Percentiles rank a stretch among this genome's conserved stretches.
These are phyloP conservation scores for Andrena bicolor DNA, from an alignment of 2,888 invertebrate genomes.

Conservation along the genomic window DNA sequence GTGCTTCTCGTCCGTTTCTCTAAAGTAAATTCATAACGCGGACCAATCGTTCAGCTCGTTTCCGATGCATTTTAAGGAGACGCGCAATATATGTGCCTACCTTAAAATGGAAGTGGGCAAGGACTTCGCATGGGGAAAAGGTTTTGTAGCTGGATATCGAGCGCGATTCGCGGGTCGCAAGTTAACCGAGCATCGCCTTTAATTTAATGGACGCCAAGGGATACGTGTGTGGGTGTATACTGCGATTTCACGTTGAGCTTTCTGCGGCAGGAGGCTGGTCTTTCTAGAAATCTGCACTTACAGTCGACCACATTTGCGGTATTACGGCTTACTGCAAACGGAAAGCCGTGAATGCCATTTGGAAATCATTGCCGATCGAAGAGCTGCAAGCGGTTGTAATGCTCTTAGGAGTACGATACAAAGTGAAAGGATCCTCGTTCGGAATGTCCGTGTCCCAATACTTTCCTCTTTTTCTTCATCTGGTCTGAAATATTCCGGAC, in stretches of 20 bases:
- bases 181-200: conserved; percentile 53
- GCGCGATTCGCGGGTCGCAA: conserved; percentile 1
- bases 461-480: not conserved
- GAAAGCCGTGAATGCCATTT: conserved; percentile 59
- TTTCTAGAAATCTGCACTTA: conserved; percentile 64
- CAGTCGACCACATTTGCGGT: conserved; percentile 68
- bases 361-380: conserved; percentile 60
- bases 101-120: not conserved
- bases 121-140: not conserved
- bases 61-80: not conserved
- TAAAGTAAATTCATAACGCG: conserved; percentile 23
- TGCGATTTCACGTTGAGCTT: conserved; percentile 52
- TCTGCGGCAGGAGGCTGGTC: conserved; percentile 26
- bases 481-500: conserved; percentile 28
- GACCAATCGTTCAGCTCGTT: not conserved
- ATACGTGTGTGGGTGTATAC: conserved; percentile 16
- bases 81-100: not conserved
- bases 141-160: not conserved
- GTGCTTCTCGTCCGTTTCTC: conserved; percentile 19
- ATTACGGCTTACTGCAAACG: conserved; percentile 65
- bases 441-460: not conserved
- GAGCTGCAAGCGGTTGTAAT: conserved; percentile 48
- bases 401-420: conserved; percentile 56
- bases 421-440: conserved; percentile 48
- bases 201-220: conserved; percentile 49